A percentile compares a stretch with the other conserved stretches of the same genome.
phyloP scores from a whole-genome alignment of 2,797 vertebrate genomes.

The Semaprochilodus insignis region DNA sequence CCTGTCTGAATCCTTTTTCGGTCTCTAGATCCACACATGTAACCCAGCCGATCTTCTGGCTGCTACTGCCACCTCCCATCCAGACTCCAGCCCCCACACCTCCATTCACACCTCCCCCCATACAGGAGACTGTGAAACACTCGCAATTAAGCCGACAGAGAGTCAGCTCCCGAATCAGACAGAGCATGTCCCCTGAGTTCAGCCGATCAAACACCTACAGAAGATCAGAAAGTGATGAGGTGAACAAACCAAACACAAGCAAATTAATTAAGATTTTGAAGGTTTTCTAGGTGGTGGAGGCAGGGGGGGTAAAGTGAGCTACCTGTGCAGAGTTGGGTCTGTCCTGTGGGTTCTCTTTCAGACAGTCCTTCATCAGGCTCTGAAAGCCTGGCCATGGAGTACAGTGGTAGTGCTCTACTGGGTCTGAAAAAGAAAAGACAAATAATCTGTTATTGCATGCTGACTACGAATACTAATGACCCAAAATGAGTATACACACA shows the following conservation, averaged over 20 bases:
- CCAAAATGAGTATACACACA: too few relatives aligned
- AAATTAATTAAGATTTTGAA: background rate
- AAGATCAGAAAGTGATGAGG: background rate
- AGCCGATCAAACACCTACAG: conserved; percentile 89
- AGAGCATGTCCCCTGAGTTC: conserved; percentile 89
- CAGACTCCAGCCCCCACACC: conserved; percentile 72
- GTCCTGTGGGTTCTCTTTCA: conserved; percentile 89
- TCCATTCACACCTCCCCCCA: conserved; percentile 60
- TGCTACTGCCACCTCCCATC: conserved; percentile 89
- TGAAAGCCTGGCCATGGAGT: conserved; percentile 90
- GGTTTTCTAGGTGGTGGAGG: background rate
- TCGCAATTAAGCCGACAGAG: conserved; percentile 79
- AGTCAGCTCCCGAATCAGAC: conserved; percentile 84
- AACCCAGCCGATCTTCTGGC: conserved; percentile 81
- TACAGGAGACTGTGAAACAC: conserved; percentile 80
- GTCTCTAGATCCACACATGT: conserved; percentile 83
- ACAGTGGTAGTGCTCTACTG: conserved; percentile 91
- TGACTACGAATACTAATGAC: background rate
- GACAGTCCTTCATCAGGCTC: conserved; percentile 90
- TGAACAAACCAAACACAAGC: background rate
- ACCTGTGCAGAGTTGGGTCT: conserved; percentile 94
- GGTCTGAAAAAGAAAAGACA: conserved; percentile 79
- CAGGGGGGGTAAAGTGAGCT: conserved; percentile 3
- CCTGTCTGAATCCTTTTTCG: conserved; percentile 78
- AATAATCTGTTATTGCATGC: background rate